A percentile compares a stretch with the other conserved stretches of the same genome.
These are phyloP conservation scores for Hippasteria phrygiana DNA, from an alignment of 53 echinoderm and acorn worm species.

Conservation along the genomic window DNA sequence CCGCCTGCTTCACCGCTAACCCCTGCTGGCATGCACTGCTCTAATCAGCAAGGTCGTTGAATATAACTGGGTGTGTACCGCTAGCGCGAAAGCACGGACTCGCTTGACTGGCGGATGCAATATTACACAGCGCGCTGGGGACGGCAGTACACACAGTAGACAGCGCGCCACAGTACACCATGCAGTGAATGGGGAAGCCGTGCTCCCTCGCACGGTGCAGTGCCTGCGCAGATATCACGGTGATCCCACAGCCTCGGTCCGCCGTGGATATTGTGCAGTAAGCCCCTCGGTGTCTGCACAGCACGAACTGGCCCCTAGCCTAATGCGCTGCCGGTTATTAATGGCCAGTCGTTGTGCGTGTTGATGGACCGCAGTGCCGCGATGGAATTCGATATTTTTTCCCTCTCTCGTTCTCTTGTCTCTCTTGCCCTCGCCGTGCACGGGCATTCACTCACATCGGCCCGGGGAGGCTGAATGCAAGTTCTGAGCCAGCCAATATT, in stretches of 20 bases:
- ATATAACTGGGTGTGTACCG: slow-evolving; percentile 59
- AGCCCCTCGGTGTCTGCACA: neutral
- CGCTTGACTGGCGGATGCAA: neutral
- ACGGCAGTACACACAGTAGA: neutral
- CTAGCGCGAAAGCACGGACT: neutral
- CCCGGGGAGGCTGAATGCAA: slow-evolving; percentile 3
- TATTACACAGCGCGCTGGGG: slow-evolving; percentile 8
- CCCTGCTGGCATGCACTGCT: slow-evolving; percentile 31
- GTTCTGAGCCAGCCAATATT: slow-evolving; percentile 24
- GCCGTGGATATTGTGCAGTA: neutral
- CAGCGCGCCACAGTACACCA: neutral
- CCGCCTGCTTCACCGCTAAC: neutral
- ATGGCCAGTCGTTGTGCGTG: slow-evolving; percentile 59
- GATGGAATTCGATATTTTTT: slow-evolving; percentile 67
- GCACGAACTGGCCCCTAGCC: slow-evolving; percentile 60
- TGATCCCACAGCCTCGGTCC: neutral
- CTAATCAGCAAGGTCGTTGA: slow-evolving; percentile 57
- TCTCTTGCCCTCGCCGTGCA: slow-evolving; percentile 2
- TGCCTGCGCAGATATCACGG: neutral
- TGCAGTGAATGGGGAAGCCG: neutral
- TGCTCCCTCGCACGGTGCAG: neutral
- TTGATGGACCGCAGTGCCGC: slow-evolving; percentile 64
- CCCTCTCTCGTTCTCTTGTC: neutral
- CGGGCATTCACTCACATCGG: slow-evolving; percentile 36
- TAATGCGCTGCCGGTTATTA: slow-evolving; percentile 70